phyloP scores from a whole-genome alignment of 1,140 invertebrate species.

The Saccostrea cuccullata region DNA sequence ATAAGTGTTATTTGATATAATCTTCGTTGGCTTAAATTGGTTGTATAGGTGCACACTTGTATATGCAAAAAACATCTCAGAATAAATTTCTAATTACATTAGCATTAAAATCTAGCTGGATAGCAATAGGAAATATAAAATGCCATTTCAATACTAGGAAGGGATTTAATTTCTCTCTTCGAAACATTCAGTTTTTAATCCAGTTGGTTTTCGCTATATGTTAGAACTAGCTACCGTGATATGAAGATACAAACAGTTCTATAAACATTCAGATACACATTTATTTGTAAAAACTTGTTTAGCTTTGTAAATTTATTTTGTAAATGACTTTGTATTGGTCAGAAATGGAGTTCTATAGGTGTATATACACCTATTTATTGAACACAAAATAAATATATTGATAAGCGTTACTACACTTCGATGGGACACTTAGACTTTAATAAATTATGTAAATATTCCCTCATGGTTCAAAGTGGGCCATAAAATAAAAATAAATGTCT shows the following conservation, averaged over 20 bases:
- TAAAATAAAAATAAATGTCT: constrained; percentile 13
- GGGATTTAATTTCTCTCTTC: constrained; percentile 17
- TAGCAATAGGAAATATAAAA: constrained; percentile 23
- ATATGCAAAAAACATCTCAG: neutral
- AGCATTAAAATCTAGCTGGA: constrained; percentile 12
- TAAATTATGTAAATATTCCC: constrained; percentile 32
- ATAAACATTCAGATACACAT: neutral
- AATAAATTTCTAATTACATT: constrained; percentile 33
- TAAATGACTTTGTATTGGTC: constrained; percentile 25
- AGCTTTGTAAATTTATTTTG: constrained; percentile 2
- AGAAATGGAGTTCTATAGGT: constrained; percentile 28
- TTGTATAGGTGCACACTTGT: neutral
- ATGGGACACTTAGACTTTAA: neutral
- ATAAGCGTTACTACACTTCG: neutral
- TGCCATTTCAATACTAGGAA: neutral
- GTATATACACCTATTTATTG: constrained; percentile 22
- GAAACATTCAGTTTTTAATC: constrained; percentile 3
- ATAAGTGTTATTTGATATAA: neutral
- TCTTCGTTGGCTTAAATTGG: neutral
- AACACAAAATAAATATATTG: constrained; percentile 21
- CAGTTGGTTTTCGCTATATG: neutral
- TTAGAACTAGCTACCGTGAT: neutral
- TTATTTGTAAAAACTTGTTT: neutral
- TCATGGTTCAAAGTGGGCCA: constrained; percentile 24
- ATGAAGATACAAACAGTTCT: neutral